Evolutionary conservation across 1,140 invertebrate species (phyloP), one percentile per base, ranked within the genome.

Genomic region (Danaus melanippus): DNA sequence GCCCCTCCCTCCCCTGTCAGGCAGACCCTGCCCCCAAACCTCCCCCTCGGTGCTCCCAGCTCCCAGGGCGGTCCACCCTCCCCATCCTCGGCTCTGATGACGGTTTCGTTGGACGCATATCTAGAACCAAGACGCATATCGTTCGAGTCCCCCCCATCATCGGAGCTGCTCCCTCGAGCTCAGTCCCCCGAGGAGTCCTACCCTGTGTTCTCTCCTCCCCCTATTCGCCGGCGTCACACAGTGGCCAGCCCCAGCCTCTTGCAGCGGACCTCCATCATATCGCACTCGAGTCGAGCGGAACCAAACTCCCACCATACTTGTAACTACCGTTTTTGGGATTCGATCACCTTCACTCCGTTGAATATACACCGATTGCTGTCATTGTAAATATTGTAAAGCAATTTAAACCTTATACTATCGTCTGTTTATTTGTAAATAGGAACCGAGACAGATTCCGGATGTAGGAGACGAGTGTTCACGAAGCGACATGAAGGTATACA

Each of bases 31-130:
- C 72, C 10, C 58, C 58, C 12, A 54, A 58, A 2, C 65, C 89
- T 12, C 89, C 8, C 89, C 4, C 84, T 87, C 17, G 86, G 90
- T 9, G 64, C 89, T 9, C 90, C 89, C 75, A 6, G 89, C 9
- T 86, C 87, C 21, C 87, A 87, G 49, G 90, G 89, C 32, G 82
- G 81, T 0, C 84, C 92, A 1, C 93, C 93, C 0, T 95, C 95
- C 0, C 95, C 95, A 0, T 95, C 93, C 64, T 96, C 95, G 1
- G 95, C 95, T 0, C 89, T 94, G 1, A 91, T 94, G 87, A 95
- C 95, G 1, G 91, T 84, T 0, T 94, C 94, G 3, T 89, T 96
- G 3, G 95, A 96, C 53, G 94, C 92, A 4, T 97, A 96, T 72
- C 87, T 96, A 45, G 95, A 97, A 60, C 93, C 93, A 0, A 89